These are phyloP conservation scores for Paramisgurnus dabryanus DNA, from an alignment of 2,113 vertebrate species.

Conservation along the genomic window DNA sequence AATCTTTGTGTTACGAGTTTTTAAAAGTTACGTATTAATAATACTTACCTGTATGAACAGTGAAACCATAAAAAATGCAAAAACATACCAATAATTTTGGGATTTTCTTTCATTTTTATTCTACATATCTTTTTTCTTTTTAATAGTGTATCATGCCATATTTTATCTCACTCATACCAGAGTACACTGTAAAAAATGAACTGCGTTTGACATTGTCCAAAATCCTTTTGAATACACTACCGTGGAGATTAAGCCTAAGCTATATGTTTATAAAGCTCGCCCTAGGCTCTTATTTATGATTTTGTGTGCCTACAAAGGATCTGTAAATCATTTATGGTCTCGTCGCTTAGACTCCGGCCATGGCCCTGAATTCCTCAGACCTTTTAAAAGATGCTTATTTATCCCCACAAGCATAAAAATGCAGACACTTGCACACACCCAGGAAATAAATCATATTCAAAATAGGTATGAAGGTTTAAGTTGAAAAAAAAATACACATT, in stretches of 20 bases:
- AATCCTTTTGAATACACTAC: slow-evolving; percentile 17
- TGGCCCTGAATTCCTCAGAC: slow-evolving; percentile 7
- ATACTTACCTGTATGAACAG: no score
- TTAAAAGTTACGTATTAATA: no score
- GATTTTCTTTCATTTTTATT: no score
- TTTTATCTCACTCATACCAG: background rate
- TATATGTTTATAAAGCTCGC: slow-evolving; percentile 11
- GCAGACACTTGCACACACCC: background rate
- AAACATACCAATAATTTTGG: no score
- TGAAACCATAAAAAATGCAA: no score
- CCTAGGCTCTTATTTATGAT: slow-evolving; percentile 26
- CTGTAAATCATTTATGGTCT: slow-evolving; percentile 22
- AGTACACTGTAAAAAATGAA: no score
- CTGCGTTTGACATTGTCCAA: slow-evolving; percentile 27
- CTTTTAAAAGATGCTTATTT: slow-evolving; percentile 16
- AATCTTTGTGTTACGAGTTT: no score
- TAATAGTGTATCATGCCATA: background rate
- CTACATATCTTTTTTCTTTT: background rate
- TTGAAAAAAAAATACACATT: background rate
- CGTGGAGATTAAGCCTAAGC: slow-evolving; percentile 20
- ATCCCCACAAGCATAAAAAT: background rate
- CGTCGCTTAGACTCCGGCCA: background rate
- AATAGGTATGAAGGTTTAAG: background rate
- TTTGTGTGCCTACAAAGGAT: slow-evolving; percentile 8
- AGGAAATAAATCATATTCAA: slow-evolving; percentile 25